A percentile compares a stretch with the other conserved stretches of the same genome.
Evolutionary conservation across 2,797 vertebrate species (phyloP).

Genomic region (Mus caroli): DNA sequence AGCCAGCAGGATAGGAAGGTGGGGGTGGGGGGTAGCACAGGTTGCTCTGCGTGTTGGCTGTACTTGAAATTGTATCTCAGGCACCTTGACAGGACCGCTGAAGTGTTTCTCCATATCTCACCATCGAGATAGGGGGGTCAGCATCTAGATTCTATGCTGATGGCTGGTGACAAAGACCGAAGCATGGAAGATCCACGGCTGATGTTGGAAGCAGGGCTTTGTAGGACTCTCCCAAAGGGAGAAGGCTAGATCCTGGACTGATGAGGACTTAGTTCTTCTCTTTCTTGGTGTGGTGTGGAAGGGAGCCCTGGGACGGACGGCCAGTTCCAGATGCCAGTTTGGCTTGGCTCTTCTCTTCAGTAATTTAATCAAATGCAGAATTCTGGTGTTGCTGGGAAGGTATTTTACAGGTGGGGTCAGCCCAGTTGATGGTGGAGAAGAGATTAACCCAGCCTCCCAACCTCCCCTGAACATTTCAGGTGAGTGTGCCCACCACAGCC

Average conservation of each 20-base stretch:
- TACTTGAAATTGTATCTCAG: neutral
- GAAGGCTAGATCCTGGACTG: neutral
- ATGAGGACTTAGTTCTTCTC: neutral
- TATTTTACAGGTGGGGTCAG: constrained; percentile 27
- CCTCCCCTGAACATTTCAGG: neutral
- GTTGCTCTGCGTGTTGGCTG: neutral
- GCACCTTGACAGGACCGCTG: neutral
- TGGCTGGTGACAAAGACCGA: neutral
- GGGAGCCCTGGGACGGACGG: neutral
- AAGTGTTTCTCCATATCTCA: neutral
- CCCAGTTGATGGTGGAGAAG: neutral
- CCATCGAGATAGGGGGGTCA: neutral
- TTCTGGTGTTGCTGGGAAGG: neutral
- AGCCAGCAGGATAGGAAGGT: neutral
- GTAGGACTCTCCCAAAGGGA: neutral
- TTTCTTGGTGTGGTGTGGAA: neutral
- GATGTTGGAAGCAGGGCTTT: neutral
- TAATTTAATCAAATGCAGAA: constrained; percentile 23
- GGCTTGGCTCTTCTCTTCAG: neutral
- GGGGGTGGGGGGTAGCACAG: neutral
- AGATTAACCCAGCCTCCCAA: neutral
- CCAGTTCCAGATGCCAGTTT: neutral
- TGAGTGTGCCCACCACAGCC: neutral
- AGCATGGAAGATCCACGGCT: neutral
- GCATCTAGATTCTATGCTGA: neutral